A percentile compares a stretch with the other conserved stretches of the same genome.
These are phyloP conservation scores for Bombus consobrinus DNA, from an alignment of 1,140 invertebrate species.

Conservation along the genomic window DNA sequence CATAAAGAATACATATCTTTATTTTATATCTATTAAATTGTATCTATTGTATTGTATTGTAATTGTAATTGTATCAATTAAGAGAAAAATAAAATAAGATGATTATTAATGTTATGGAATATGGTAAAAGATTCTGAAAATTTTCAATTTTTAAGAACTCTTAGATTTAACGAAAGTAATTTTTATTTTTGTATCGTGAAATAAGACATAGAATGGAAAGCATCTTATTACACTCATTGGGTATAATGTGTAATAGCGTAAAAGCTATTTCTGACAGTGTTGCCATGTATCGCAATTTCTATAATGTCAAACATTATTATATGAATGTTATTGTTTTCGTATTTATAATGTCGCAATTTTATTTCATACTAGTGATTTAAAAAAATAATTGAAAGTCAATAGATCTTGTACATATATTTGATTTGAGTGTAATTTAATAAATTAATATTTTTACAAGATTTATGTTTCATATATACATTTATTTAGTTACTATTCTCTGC, in stretches of 20 bases:
- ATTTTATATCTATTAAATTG: not conserved
- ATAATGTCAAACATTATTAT: not conserved
- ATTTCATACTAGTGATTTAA: not conserved
- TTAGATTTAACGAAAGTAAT: not conserved
- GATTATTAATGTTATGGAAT: not conserved
- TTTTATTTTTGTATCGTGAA: not conserved
- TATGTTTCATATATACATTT: not conserved
- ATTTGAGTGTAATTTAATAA: not conserved
- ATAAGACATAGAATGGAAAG: conserved; percentile 22
- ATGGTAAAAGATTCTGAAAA: not conserved
- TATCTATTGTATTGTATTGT: no score
- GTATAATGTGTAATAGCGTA: not conserved
- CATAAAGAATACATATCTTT: not conserved
- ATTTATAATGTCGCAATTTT: not conserved
- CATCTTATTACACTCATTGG: not conserved
- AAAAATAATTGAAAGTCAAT: not conserved
- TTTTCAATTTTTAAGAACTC: not conserved
- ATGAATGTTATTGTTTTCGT: not conserved
- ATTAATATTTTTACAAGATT: not conserved
- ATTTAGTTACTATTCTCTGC: not conserved
- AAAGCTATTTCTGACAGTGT: conserved; percentile 5
- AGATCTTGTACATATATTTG: not conserved
- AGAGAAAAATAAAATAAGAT: not conserved
- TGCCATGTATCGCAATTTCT: conserved; percentile 1
- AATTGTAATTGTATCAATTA: not conserved